Conservation (phyloP, 35 echinoderm and acorn worm species). For the Patiria miniata region DNA sequence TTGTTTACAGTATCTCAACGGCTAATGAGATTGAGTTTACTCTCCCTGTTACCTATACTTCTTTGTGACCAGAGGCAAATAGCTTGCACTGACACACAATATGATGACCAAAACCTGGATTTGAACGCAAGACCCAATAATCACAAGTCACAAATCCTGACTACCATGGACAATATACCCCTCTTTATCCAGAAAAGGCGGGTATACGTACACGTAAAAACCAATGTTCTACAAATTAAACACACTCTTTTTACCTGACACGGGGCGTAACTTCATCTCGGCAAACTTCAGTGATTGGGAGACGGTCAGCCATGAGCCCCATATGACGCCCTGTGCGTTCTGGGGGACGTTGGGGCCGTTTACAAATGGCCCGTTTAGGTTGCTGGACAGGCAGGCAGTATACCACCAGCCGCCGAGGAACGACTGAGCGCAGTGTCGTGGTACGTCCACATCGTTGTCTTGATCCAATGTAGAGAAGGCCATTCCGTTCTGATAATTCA, state of each 20-base stretch:
- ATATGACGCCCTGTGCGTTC: neutral
- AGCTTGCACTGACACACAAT: too few species aligned
- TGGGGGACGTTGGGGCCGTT: neutral
- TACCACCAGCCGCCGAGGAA: neutral
- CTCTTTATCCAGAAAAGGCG: too few species aligned
- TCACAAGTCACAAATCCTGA: too few species aligned
- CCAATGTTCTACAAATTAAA: too few species aligned
- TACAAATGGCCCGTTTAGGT: neutral
- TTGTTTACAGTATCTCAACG: too few species aligned
- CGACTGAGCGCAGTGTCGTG: neutral
- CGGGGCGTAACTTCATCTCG: neutral
- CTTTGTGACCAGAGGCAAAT: too few species aligned
- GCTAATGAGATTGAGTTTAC: too few species aligned
- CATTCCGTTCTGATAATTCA: neutral
- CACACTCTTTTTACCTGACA: neutral
- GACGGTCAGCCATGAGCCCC: neutral
- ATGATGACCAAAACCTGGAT: too few species aligned
- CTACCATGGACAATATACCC: too few species aligned
- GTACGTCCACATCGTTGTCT: neutral
- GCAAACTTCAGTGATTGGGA: neutral
- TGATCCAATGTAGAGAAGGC: neutral
- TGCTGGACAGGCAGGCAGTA: neutral
- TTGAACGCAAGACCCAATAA: too few species aligned
- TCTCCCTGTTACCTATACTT: too few species aligned
- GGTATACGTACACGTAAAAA: too few species aligned